These are phyloP conservation scores for Hyposoter didymator DNA, from an alignment of 2,888 invertebrate genomes.

Conservation along the genomic window DNA sequence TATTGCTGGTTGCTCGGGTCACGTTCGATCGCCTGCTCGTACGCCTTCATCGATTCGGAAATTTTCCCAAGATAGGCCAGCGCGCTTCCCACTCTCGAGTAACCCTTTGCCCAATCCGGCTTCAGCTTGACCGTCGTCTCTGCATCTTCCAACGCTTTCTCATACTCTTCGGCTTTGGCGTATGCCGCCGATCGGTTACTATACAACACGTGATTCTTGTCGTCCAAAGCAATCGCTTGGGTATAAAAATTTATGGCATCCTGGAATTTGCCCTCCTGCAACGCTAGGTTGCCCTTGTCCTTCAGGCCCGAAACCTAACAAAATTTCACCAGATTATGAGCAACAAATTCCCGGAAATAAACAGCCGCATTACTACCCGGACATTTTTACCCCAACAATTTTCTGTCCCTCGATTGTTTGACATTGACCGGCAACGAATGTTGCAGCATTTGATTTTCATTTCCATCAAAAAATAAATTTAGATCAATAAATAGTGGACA, in stretches of 20 bases:
- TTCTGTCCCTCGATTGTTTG: too few relatives aligned
- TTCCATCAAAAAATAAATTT: too few relatives aligned
- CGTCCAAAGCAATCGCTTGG: conserved; percentile 92
- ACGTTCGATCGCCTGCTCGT: conserved; percentile 89
- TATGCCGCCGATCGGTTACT: conserved; percentile 97
- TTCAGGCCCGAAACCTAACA: conserved; percentile 90
- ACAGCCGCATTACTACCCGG: not conserved
- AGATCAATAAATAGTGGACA: too few relatives aligned
- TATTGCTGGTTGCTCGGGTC: conserved; percentile 91
- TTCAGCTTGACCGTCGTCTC: conserved; percentile 92
- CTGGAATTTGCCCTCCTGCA: conserved; percentile 90
- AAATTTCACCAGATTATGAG: not conserved
- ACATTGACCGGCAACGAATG: too few relatives aligned
- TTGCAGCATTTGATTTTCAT: too few relatives aligned
- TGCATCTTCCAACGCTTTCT: conserved; percentile 92
- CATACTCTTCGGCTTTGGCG: conserved; percentile 91
- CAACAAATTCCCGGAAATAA: not conserved
- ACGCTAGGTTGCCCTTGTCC: conserved; percentile 94
- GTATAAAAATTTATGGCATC: conserved; percentile 93
- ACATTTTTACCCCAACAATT: too few relatives aligned
- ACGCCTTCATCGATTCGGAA: conserved; percentile 91
- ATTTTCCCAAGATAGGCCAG: conserved; percentile 90
- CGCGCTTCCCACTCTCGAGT: conserved; percentile 95
- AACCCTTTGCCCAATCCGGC: conserved; percentile 94
- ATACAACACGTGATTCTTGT: conserved; percentile 93